These are phyloP conservation scores for Orthonevra nobilis DNA, from an alignment of 2,888 invertebrate genomes.

Conservation along the genomic window DNA sequence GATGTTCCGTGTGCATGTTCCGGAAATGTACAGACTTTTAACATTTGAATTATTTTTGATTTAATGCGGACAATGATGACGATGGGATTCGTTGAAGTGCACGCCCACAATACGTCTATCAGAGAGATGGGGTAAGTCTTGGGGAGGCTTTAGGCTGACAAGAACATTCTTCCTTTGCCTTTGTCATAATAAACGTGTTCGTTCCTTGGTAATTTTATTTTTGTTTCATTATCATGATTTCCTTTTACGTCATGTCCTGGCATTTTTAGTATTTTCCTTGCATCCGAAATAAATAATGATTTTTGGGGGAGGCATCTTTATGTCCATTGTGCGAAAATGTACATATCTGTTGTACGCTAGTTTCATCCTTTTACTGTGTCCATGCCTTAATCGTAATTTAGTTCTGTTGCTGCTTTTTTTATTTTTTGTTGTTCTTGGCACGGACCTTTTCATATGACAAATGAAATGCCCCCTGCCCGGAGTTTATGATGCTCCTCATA, in stretches of 20 bases:
- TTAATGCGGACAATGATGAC: constrained; percentile 26
- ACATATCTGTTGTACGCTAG: constrained; percentile 7
- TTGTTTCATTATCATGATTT: constrained; percentile 25
- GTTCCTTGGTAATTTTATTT: constrained; percentile 60
- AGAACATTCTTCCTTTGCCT: constrained; percentile 13
- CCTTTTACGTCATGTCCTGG: not conserved
- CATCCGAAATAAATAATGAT: constrained; percentile 51
- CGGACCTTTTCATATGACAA: too few species aligned
- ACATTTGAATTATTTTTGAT: constrained; percentile 49
- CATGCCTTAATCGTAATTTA: constrained; percentile 60
- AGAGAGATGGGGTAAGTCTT: constrained; percentile 9
- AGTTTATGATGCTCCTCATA: too few species aligned
- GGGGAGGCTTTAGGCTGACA: constrained; percentile 24
- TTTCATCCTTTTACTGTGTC: constrained; percentile 26
- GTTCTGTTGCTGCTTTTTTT: too few species aligned
- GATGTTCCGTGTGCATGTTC: not conserved
- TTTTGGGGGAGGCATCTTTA: constrained; percentile 29
- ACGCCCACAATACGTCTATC: not conserved
- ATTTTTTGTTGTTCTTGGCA: too few species aligned
- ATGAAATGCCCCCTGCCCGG: too few species aligned
- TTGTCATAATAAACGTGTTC: constrained; percentile 51
- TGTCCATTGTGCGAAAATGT: constrained; percentile 3
- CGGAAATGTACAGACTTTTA: constrained; percentile 12
- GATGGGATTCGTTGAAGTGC: not conserved
- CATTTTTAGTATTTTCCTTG: constrained; percentile 1